Conservation (phyloP, 2,888 invertebrate genomes). For the Lithodes maja region DNA sequence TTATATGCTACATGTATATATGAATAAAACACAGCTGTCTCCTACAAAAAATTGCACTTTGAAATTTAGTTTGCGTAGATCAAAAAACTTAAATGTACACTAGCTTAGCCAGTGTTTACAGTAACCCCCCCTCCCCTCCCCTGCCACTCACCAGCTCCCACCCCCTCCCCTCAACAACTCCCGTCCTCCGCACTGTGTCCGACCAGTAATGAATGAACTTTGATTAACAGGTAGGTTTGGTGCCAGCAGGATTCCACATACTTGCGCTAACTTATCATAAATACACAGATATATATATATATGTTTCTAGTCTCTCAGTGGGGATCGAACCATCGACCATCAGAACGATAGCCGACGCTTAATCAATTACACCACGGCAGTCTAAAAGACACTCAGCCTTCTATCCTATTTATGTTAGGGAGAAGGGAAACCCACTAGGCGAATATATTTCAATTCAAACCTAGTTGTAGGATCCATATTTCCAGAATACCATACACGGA, state of each 20-base stretch:
- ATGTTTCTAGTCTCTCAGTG: no score
- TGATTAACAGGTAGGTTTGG: slow-evolving; percentile 58
- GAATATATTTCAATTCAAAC: no score
- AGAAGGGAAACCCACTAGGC: no score
- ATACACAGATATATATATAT: slow-evolving; percentile 45
- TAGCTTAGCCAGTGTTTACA: background rate
- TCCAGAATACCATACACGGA: no score
- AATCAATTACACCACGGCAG: no score
- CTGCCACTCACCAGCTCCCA: no score
- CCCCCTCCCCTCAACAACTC: background rate
- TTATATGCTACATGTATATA: no score
- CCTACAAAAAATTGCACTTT: slow-evolving; percentile 60
- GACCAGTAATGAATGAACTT: slow-evolving; percentile 55
- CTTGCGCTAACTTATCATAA: slow-evolving; percentile 28
- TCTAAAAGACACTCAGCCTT: no score
- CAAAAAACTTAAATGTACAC: slow-evolving; percentile 40
- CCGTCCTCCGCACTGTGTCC: slow-evolving; percentile 2
- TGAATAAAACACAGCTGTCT: slow-evolving; percentile 35
- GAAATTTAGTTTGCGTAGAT: slow-evolving; percentile 66
- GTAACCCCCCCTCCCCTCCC: background rate
- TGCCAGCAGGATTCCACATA: slow-evolving; percentile 43
- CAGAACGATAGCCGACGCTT: no score
- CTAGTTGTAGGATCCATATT: no score
- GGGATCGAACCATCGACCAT: no score
- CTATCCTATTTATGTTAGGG: no score